Conservation (phyloP, 2,888 invertebrate genomes). For the Ferdinandea cuprea region DNA sequence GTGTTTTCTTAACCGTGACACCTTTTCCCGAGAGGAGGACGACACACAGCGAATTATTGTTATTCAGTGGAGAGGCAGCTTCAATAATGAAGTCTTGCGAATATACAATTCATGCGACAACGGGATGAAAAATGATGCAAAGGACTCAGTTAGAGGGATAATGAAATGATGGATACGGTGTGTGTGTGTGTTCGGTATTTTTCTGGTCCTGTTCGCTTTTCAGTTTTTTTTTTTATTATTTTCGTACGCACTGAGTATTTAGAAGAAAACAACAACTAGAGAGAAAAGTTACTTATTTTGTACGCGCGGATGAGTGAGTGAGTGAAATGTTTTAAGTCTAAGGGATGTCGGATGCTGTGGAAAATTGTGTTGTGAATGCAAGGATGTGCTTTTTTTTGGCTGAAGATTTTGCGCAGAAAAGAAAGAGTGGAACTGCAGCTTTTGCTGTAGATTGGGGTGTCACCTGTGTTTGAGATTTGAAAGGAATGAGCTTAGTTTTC, state of each 20-base stretch:
- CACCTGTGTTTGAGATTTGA: conserved; percentile 37
- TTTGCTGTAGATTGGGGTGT: background rate
- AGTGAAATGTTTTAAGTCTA: conserved; percentile 61
- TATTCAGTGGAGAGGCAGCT: conserved; percentile 25
- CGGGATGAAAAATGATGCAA: conserved; percentile 60
- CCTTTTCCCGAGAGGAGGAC: conserved; percentile 51
- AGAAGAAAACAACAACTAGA: conserved; percentile 19
- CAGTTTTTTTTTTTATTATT: conserved; percentile 5
- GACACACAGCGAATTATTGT: conserved; percentile 15
- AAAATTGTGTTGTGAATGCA: conserved; percentile 35
- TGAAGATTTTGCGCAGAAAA: conserved; percentile 44
- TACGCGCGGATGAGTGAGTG: conserved; percentile 69
- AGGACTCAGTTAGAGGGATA: conserved; percentile 54
- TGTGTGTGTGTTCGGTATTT: background rate
- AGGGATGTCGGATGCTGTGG: conserved; percentile 66
- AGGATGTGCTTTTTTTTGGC: conserved; percentile 29
- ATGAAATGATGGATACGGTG: conserved; percentile 62
- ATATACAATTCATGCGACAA: conserved; percentile 35
- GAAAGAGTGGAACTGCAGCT: conserved; percentile 3
- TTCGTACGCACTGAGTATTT: conserved; percentile 45
- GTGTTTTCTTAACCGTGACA: conserved; percentile 64
- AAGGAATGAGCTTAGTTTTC: background rate
- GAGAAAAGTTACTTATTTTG: conserved; percentile 63
- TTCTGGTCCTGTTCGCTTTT: conserved; percentile 1
- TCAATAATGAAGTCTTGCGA: conserved; percentile 31